Conservation (phyloP, 2,888 invertebrate genomes). For the Macroteleia sp. region DNA sequence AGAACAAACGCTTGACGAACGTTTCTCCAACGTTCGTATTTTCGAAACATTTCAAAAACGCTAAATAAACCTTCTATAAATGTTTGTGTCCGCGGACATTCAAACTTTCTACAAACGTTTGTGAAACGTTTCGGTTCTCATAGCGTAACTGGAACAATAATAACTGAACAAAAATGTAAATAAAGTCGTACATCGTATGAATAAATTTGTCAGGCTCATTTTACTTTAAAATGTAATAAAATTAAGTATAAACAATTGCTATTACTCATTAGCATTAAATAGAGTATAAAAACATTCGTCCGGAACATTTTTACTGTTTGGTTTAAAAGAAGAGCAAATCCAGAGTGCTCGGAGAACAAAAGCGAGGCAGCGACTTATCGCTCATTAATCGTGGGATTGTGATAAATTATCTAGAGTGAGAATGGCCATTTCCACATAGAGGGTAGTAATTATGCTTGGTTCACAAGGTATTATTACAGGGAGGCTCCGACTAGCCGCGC, state of each 20-base stretch:
- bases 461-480: conserved; percentile 73
- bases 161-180: too few species aligned
- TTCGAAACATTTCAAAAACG: too few species aligned
- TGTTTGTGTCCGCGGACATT: too few species aligned
- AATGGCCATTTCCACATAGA: conserved; percentile 74
- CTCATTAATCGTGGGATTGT: conserved; percentile 76
- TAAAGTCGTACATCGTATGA: too few species aligned
- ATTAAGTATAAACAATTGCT: conserved; percentile 16
- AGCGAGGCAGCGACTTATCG: conserved; percentile 71
- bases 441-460: conserved; percentile 73
- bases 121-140: too few species aligned
- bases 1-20: too few species aligned
- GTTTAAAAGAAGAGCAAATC: conserved; percentile 46
- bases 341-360: conserved; percentile 46
- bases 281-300: conserved; percentile 37
- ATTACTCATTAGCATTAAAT: conserved; percentile 44
- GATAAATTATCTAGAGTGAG: conserved; percentile 74
- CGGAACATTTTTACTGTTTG: conserved; percentile 28
- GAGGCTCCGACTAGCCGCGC: conserved; percentile 64
- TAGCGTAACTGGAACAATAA: too few species aligned
- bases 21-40: too few species aligned
- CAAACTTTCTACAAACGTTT: too few species aligned
- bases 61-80: too few species aligned
- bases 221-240: conserved; percentile 16
- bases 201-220: too few species aligned